Evolutionary conservation across 2,888 invertebrate genomes (phyloP).

Genomic region (Chironomus riparius): DNA sequence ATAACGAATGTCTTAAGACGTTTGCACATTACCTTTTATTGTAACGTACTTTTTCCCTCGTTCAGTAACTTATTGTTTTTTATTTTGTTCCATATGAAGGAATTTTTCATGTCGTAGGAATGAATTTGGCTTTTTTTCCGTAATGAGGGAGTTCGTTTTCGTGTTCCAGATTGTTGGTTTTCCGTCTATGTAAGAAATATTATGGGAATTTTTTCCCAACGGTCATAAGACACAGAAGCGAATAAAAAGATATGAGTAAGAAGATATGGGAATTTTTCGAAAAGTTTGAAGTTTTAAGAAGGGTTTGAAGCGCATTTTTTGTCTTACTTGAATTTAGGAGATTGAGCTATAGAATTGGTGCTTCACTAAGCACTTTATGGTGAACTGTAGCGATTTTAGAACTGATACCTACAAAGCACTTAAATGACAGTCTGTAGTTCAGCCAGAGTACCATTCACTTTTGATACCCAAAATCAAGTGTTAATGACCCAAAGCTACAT

Average conservation of each 20-base stretch:
- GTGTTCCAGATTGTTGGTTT: neutral
- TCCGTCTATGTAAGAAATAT: neutral
- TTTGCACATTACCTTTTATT: neutral
- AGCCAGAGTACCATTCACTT: too few relatives aligned
- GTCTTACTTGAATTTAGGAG: too few relatives aligned
- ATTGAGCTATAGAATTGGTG: too few relatives aligned
- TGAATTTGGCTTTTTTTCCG: neutral
- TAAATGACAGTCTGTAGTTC: too few relatives aligned
- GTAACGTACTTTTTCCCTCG: neutral
- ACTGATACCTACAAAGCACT: too few relatives aligned
- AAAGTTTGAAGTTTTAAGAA: too few relatives aligned
- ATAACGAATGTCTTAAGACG: neutral
- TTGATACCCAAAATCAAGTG: too few relatives aligned
- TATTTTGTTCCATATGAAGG: conserved; percentile 3
- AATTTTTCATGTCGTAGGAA: neutral
- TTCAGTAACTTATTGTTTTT: conserved; percentile 2
- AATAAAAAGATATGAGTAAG: neutral
- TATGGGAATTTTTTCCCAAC: neutral
- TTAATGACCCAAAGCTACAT: too few relatives aligned
- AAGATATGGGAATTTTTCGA: too few relatives aligned
- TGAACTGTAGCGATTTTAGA: too few relatives aligned
- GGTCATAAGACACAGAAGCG: neutral
- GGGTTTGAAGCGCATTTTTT: too few relatives aligned
- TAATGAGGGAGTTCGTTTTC: neutral
- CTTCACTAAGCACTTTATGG: too few relatives aligned